Evolutionary conservation across 2,797 vertebrate genomes (phyloP), one percentile per base, ranked within the genome.

Genomic region (Coregonus sp.): DNA sequence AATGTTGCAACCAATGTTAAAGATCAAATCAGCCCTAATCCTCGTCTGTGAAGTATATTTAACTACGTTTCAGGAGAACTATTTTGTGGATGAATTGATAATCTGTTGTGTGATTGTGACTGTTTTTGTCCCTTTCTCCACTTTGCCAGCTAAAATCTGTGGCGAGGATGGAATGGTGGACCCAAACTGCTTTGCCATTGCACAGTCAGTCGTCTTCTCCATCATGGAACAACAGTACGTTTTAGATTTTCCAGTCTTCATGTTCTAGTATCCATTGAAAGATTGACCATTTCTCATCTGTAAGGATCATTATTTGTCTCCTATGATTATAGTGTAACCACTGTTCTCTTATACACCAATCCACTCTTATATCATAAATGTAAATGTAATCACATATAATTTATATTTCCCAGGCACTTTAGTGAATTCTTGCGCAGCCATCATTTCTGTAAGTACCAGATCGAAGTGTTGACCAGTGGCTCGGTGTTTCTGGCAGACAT

Each of bases 381-480:
- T 15, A 4, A 4, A 3, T 29, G n/a, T 61, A 5, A 67, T n/a
- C 6, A 14, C 35, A 35, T 31, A 63, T 80, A 47, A 67, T 80
- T 80, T 90, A 16, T 93, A 83, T 77, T 78, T 61, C 89, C 51
- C 93, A 99, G 98, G 95, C 96, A 98, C 96, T 99, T 99, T 96
- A 96, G 84, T 63, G 97, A 98, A 83, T 99, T 99, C 94, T 88
- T 99, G 88, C 91, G 98, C 81, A 99, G 97, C 93, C 98, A 99
- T 86, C 96, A 99, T 93, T 99, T 98, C 94, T 99, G 98, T 94
- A 99, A 99, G 96, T 99, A 99, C 87, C 98, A 99, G 95, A 99
- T 99, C 16, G 98, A 99, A 95, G 98, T 99, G 93, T 95, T 99
- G 95, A 99, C 98, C 63, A 99, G 98, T 20, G 98, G 98, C 85